These are phyloP conservation scores for Bombus ignitus DNA, from an alignment of 1,140 invertebrate genomes.

Conservation along the genomic window DNA sequence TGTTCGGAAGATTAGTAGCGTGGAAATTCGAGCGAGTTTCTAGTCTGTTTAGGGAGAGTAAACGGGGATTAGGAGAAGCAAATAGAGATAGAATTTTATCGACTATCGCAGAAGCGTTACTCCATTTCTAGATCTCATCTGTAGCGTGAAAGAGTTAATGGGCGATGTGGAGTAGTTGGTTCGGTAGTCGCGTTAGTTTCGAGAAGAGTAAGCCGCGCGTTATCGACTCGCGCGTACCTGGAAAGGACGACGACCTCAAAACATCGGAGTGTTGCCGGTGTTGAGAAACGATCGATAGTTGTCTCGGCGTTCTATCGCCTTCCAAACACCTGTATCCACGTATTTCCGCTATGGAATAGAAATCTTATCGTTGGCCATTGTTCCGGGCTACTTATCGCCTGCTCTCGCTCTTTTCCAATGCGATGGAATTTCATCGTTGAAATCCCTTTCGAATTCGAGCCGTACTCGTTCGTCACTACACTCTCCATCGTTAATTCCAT, in stretches of 20 bases:
- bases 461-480: background rate
- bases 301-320: constrained; percentile 52
- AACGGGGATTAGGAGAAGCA: no score
- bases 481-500: background rate
- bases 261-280: constrained; percentile 52
- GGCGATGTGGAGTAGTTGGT: constrained; percentile 38
- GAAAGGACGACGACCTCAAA: constrained; percentile 74
- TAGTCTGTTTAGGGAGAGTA: no score
- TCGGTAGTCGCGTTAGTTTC: constrained; percentile 2
- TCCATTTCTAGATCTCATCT: no score
- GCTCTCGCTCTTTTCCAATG: background rate
- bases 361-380: constrained; percentile 15
- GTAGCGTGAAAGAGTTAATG: background rate
- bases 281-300: constrained; percentile 72
- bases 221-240: constrained; percentile 60
- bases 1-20: no score
- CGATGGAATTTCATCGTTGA: constrained; percentile 2
- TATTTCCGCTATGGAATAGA: constrained; percentile 37
- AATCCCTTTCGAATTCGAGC: constrained; percentile 1
- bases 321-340: constrained; percentile 50
- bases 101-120: no score
- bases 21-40: no score
- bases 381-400: background rate
- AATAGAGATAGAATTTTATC: no score
- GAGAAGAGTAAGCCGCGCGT: constrained; percentile 29